phyloP scores from a whole-genome alignment of 35 echinoderm and acorn worm genomes.

The Apostichopus californicus region DNA sequence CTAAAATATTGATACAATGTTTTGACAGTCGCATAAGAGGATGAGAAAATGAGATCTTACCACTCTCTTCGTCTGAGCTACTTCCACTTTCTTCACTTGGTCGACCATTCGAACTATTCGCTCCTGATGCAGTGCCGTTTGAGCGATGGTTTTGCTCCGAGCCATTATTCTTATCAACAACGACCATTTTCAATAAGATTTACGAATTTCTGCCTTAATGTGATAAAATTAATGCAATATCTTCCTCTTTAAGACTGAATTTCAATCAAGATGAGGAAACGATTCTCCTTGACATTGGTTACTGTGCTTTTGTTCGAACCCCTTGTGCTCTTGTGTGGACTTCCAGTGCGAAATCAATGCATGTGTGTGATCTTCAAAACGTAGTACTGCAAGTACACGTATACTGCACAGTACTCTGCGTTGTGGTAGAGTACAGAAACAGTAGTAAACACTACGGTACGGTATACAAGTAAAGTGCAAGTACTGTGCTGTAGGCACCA shows the following conservation, averaged over 20 bases:
- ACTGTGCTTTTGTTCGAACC: not conserved
- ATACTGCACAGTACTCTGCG: no score
- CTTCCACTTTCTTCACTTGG: slow-evolving; percentile 95
- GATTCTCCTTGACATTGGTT: not conserved
- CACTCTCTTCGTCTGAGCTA: slow-evolving; percentile 97
- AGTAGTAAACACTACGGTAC: no score
- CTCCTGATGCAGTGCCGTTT: slow-evolving; percentile 86
- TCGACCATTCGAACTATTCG: slow-evolving; percentile 86
- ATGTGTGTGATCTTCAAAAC: no score
- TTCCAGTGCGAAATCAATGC: no score
- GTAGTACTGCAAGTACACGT: no score
- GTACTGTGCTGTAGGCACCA: no score
- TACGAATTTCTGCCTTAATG: no score
- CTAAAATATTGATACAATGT: not conserved
- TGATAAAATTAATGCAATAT: no score
- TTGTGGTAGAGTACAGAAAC: no score
- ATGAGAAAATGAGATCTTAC: slow-evolving; percentile 38
- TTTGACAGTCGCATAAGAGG: not conserved
- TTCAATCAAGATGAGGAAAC: not conserved
- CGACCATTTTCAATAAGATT: slow-evolving; percentile 68
- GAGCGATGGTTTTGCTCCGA: slow-evolving; percentile 87
- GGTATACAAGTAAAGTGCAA: no score
- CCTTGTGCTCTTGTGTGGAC: no score
- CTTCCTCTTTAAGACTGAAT: not conserved
- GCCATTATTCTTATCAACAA: slow-evolving; percentile 89